These are phyloP conservation scores for Alaudala cheleensis DNA, from an alignment of 2,113 vertebrate genomes.

Conservation along the genomic window DNA sequence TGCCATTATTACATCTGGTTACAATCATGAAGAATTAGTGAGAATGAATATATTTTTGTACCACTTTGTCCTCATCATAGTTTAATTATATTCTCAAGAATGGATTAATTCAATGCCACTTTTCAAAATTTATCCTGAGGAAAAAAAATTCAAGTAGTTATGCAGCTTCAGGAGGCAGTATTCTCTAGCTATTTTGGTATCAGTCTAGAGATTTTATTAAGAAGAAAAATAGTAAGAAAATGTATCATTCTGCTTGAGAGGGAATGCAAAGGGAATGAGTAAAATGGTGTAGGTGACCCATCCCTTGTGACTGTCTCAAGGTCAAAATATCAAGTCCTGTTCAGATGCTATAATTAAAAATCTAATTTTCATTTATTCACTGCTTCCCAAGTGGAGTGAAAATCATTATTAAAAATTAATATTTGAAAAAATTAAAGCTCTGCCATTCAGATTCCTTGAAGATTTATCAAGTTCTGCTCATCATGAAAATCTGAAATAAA, in stretches of 20 bases:
- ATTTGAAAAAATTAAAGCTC: not conserved
- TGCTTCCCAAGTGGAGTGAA: not conserved
- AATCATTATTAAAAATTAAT: not conserved
- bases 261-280: not conserved
- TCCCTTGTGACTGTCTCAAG: not conserved
- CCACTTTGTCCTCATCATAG: slow-evolving; percentile 69
- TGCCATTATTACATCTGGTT: slow-evolving; percentile 70
- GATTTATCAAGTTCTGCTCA: not conserved
- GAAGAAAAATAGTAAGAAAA: slow-evolving; percentile 38
- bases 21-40: slow-evolving; percentile 66
- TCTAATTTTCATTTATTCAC: not conserved
- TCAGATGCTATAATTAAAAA: not conserved
- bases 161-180: slow-evolving; percentile 5
- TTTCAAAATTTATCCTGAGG: slow-evolving; percentile 60
- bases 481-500: not conserved
- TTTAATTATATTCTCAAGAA: slow-evolving; percentile 74
- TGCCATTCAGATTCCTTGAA: not conserved
- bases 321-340: not conserved
- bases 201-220: slow-evolving; percentile 10
- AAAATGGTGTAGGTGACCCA: not conserved
- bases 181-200: not conserved
- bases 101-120: slow-evolving; percentile 70
- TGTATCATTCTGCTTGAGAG: not conserved
- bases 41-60: slow-evolving; percentile 74
- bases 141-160: slow-evolving; percentile 60